Conservation (phyloP, 2,888 invertebrate species). For the Cotesia congregata region DNA sequence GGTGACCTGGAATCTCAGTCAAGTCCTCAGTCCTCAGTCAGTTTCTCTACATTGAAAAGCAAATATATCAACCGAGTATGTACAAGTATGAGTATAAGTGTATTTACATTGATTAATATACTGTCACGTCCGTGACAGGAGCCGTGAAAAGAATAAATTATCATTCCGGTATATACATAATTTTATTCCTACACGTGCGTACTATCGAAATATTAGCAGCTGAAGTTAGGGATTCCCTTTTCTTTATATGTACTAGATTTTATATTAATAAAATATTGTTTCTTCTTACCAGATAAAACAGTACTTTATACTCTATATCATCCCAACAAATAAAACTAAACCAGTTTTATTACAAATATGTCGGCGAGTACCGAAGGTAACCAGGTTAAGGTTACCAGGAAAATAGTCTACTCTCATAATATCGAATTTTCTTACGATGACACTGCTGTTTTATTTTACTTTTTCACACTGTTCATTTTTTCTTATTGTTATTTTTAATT, state of each 20-base stretch:
- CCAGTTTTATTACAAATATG: neutral
- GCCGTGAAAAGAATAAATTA: neutral
- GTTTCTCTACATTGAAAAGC: conserved; percentile 6
- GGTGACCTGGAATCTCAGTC: conserved; percentile 67
- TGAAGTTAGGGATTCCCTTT: neutral
- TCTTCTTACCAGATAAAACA: neutral
- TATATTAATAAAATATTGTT: neutral
- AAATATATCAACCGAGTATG: too few relatives aligned
- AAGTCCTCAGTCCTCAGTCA: conserved; percentile 56
- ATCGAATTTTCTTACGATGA: conserved; percentile 23
- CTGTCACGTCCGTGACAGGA: conserved; percentile 1
- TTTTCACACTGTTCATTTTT: neutral
- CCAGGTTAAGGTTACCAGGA: conserved; percentile 47
- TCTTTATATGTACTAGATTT: neutral
- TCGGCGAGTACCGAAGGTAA: conserved; percentile 42
- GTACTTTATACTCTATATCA: neutral
- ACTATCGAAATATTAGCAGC: neutral
- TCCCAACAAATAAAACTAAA: neutral
- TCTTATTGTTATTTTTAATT: neutral
- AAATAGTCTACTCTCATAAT: conserved; percentile 22
- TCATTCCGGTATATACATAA: neutral
- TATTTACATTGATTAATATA: conserved; percentile 17
- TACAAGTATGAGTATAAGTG: neutral
- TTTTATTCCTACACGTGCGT: conserved; percentile 22
- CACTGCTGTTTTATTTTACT: conserved; percentile 17